Evolutionary conservation across 2,113 vertebrate genomes (phyloP).

Genomic region (Melanerpes formicivorus): DNA sequence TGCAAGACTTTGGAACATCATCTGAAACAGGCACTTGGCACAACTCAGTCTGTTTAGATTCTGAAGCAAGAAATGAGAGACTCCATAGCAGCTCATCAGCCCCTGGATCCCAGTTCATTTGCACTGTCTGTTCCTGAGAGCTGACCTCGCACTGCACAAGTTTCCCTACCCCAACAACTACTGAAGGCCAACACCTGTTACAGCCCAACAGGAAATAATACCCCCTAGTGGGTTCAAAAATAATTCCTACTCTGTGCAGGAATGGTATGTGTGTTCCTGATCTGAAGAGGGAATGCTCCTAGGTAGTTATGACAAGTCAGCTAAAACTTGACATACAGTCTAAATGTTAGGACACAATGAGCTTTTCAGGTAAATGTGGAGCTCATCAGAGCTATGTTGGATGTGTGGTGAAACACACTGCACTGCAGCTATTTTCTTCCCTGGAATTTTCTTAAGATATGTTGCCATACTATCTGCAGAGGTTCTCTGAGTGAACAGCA

Average conservation of each 20-base stretch:
- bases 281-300: background rate
- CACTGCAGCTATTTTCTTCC: background rate
- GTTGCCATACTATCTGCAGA: background rate
- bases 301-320: background rate
- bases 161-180: background rate
- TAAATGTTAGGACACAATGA: background rate
- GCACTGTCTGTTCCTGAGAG: background rate
- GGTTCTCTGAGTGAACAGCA: background rate
- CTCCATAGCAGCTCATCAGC: background rate
- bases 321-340: background rate
- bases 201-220: background rate
- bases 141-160: background rate
- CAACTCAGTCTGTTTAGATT: background rate
- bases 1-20: background rate
- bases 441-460: background rate
- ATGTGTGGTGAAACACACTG: background rate
- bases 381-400: background rate
- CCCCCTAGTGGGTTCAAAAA: background rate
- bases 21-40: background rate
- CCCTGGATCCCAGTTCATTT: background rate
- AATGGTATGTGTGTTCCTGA: background rate
- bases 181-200: background rate
- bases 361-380: background rate
- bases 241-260: background rate
- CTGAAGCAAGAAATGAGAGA: background rate